Evolutionary conservation across 2,888 invertebrate genomes (phyloP).

Genomic region (Acanthosepion esculentum): DNA sequence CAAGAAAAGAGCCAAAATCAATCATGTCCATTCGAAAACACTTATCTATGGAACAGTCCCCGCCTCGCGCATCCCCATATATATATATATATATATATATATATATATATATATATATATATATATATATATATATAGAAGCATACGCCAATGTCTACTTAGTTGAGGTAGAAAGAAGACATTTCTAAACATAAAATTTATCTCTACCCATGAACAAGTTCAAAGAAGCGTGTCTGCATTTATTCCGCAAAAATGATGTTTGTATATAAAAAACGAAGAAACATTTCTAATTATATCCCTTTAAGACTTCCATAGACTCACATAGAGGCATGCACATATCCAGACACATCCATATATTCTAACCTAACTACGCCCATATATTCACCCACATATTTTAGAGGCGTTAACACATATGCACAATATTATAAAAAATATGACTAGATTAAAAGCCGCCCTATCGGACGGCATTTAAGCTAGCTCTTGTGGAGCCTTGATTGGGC

Average conservation of each 20-base stretch:
- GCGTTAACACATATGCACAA: no score
- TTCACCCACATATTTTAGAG: no score
- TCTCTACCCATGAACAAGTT: background rate
- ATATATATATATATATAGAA: constrained; percentile 38
- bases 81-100: constrained; percentile 40
- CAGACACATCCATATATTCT: no score
- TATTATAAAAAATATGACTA: no score
- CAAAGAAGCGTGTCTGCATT: background rate
- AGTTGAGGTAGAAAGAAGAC: background rate
- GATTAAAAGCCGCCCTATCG: no score
- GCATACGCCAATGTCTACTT: background rate
- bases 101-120: constrained; percentile 36
- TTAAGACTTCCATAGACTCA: background rate
- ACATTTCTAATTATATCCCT: background rate
- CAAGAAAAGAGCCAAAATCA: background rate
- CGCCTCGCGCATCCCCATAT: background rate
- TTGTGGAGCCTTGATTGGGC: no score
- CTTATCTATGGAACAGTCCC: background rate
- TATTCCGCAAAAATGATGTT: background rate
- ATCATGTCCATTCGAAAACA: background rate
- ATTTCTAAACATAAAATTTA: background rate
- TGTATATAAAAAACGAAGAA: background rate
- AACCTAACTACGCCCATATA: no score
- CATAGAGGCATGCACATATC: no score
- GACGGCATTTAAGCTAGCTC: no score